Percentiles rank a stretch among this genome's conserved stretches.
Evolutionary conservation across 1,140 invertebrate species (phyloP).

Genomic region (Euura saliciscinereae): DNA sequence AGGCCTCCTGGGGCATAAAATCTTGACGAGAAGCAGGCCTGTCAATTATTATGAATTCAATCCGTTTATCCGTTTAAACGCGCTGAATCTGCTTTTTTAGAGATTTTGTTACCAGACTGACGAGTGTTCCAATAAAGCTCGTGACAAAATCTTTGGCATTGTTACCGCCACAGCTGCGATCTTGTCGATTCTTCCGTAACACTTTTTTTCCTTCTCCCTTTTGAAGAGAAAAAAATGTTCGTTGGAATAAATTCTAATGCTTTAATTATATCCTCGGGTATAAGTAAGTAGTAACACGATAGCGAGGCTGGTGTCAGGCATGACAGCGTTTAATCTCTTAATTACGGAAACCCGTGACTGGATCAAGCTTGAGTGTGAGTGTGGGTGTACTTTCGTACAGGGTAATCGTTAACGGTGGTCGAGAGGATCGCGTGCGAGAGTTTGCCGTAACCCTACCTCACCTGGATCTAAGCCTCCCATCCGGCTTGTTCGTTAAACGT

Average conservation of each 20-base stretch:
- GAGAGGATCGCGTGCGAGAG: constrained; percentile 5
- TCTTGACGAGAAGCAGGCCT: constrained; percentile 33
- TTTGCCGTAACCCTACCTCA: background rate
- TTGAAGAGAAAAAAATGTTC: too few species aligned
- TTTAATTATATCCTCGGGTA: constrained; percentile 14
- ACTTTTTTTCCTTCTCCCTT: too few species aligned
- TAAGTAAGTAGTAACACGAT: constrained; percentile 23
- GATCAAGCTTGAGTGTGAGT: constrained; percentile 25
- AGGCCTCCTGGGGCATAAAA: background rate
- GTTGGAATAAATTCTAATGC: too few species aligned
- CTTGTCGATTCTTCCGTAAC: too few species aligned
- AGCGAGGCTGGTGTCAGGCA: constrained; percentile 39
- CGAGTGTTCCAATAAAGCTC: too few species aligned
- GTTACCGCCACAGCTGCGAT: too few species aligned
- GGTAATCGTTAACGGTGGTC: constrained; percentile 51
- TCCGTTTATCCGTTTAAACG: constrained; percentile 15
- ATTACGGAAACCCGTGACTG: constrained; percentile 44
- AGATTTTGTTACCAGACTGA: constrained; percentile 27
- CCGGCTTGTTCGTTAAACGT: constrained; percentile 58
- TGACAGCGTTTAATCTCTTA: constrained; percentile 53
- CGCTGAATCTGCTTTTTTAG: constrained; percentile 40
- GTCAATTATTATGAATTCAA: constrained; percentile 36
- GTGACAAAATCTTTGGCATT: too few species aligned
- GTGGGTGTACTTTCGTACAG: constrained; percentile 28
- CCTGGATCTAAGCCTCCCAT: constrained; percentile 42